A percentile compares a stretch with the other conserved stretches of the same genome.
Evolutionary conservation across 2,888 invertebrate genomes (phyloP).

Genomic region (Charanyca ferruginea): DNA sequence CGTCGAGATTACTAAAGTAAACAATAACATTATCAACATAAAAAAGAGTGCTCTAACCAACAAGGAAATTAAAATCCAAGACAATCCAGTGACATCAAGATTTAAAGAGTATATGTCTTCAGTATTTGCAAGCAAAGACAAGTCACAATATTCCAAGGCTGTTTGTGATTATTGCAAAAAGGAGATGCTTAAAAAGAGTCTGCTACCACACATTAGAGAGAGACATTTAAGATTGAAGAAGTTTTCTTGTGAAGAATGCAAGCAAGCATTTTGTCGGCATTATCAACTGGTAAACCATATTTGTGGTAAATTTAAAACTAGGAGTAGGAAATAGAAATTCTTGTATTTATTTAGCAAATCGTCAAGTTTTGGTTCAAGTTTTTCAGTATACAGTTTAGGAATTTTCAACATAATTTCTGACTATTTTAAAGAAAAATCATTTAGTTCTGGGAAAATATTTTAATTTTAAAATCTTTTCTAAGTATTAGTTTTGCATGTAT

Average conservation of each 20-base stretch:
- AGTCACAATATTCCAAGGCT: conserved; percentile 76
- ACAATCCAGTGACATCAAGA: conserved; percentile 34
- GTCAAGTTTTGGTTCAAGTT: too few species aligned
- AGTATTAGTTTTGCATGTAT: too few species aligned
- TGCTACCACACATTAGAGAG: conserved; percentile 79
- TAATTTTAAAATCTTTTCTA: too few species aligned
- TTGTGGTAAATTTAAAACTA: conserved; percentile 69
- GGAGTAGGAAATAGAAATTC: conserved; percentile 31
- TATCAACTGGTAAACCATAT: conserved; percentile 78
- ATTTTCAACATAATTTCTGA: too few species aligned
- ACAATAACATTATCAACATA: conserved; percentile 77
- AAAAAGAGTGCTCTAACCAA: conserved; percentile 66
- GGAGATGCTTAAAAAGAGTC: conserved; percentile 84
- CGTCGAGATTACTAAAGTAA: conserved; percentile 82
- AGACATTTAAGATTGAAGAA: conserved; percentile 76
- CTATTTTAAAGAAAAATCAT: too few species aligned
- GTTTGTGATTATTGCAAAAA: conserved; percentile 84
- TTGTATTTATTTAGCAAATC: too few species aligned
- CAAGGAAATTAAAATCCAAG: conserved; percentile 34
- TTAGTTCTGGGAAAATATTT: too few species aligned
- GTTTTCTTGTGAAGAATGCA: conserved; percentile 75
- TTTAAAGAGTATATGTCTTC: conserved; percentile 68
- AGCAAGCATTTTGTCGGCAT: conserved; percentile 71
- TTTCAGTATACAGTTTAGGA: too few species aligned
- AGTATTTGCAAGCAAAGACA: conserved; percentile 69